Base-by-base conservation (phyloP, 2,888 invertebrate genomes). In the Eumerus sabulonum region DNA sequence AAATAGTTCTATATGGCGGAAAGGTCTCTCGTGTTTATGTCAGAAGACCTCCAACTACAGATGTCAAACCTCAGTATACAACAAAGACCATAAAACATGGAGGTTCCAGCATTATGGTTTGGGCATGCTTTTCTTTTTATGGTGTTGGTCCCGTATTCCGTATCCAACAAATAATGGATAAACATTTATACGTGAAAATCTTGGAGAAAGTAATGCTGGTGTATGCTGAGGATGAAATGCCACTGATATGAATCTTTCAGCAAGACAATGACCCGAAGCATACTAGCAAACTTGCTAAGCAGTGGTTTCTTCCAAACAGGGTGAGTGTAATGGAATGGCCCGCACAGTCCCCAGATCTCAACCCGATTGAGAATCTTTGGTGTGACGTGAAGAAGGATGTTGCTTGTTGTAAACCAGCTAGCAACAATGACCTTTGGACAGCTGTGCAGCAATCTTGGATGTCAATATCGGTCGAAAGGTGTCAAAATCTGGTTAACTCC, bases 1-100 rank as follows among this genome's bases (percentile, higher is more conserved):
- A 40, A 40, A 40, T 40, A 40, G 40, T 40, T 40, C 27, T 27
- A 40, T 40, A 40, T 40, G 40, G 27, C 27, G 40, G 40, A 40
- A 40, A 40, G 40, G 2, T 3, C 11, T 40, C 40, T 40, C 40
- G 40, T 40, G 4, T n/a, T n/a, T 11, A 40, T 40, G 40, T 40
- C 2, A 40, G 40, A n/a, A 40, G 40, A 13, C 40, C 40, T 27
- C 27, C 27, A 27, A 27, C 2, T 27, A 27, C 27, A 27, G 27
- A 27, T 27, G 2, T 27, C 27, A 27, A 27, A 4, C 27, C 27
- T 11, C 40, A 40, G 11, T 40, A n/a, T 40, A 40, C 40, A 11
- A 13, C 40, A 11, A 40, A 40, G 13, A 40, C 40, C 11, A 40
- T 40, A n/a, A 40, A 40, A 40, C 40, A 40, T 40, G 40, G 40